phyloP scores from a whole-genome alignment of 2,797 vertebrate species.

The Myripristis murdjan region DNA sequence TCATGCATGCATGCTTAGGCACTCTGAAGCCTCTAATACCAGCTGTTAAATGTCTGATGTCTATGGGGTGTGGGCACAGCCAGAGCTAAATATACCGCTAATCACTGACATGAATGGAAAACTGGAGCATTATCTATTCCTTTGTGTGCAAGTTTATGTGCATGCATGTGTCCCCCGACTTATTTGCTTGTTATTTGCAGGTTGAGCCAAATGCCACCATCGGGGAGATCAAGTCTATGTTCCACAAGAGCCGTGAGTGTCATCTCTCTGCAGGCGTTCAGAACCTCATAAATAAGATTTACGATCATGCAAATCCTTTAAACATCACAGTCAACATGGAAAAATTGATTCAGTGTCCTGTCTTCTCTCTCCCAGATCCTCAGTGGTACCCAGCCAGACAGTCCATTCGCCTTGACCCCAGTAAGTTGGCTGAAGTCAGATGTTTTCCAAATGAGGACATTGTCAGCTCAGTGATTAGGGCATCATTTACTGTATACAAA shows the following conservation, averaged over 20 bases:
- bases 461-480: background rate
- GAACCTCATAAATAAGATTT: constrained; percentile 18
- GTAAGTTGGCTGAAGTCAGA: constrained; percentile 82
- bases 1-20: constrained; percentile 1
- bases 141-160: constrained; percentile 32
- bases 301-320: constrained; percentile 18
- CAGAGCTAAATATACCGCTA: constrained; percentile 80
- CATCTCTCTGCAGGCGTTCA: constrained; percentile 5
- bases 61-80: constrained; percentile 50
- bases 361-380: constrained; percentile 87
- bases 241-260: constrained; percentile 93
- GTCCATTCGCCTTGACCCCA: constrained; percentile 94
- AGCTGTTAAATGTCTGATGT: constrained; percentile 72
- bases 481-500: background rate
- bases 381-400: constrained; percentile 96
- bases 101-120: constrained; percentile 67
- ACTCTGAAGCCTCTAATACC: constrained; percentile 67
- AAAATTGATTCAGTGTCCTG: constrained; percentile 1
- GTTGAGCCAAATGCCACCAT: constrained; percentile 96
- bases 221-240: constrained; percentile 95
- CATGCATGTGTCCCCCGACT: constrained; percentile 15
- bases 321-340: background rate
- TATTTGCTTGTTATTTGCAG: constrained; percentile 79
- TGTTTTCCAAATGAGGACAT: background rate
- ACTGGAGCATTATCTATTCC: constrained; percentile 51